Evolutionary conservation across 1,140 invertebrate species (phyloP), one percentile per base, ranked within the genome.

Genomic region (Antheraea mylitta): DNA sequence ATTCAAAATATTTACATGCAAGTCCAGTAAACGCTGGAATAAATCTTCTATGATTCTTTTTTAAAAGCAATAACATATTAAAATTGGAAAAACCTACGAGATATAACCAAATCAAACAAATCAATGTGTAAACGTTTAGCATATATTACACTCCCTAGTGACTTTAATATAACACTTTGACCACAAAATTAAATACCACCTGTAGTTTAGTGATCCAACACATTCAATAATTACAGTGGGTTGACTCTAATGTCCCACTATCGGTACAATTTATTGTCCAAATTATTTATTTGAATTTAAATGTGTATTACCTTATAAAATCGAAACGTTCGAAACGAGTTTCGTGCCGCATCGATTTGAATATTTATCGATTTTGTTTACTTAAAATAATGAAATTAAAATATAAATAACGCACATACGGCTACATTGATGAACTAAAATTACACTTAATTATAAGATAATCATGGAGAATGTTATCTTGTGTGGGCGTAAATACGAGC

Each of bases 181-280:
- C 11, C 61, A 76, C 71, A 69, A 75, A 78, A 78, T 82, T 80
- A 75, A 79, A 82, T 84, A 81, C 82, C 82, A 79, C 79, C 82
- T 84, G 80, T 74, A 75, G 81, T 74, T 79, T 75, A 71, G 74
- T 76, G 70, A 73, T 69, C 71, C 69, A 61, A 69, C 69, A 68
- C 70, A 64, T 67, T 65, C 72, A 72, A 75, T 79, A 79, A 80
- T 84, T 82, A 84, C 77, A 53, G 76, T 63, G 72, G 67, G 70
- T 73, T 78, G 73, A 82, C 77, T 77, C 71, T 82, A 82, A 84
- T 79, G 74, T 73, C 58, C 72, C 18, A 58, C 71, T 75, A 78
- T 74, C 71, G 61, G 76, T 73, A 78, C 70, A 76, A 78, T 78
- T 75, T 82, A 80, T 76, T 71, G 73, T 71, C 70, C 48, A 73